phyloP scores from a whole-genome alignment of 2,113 vertebrate genomes.

The Mirounga angustirostris region DNA sequence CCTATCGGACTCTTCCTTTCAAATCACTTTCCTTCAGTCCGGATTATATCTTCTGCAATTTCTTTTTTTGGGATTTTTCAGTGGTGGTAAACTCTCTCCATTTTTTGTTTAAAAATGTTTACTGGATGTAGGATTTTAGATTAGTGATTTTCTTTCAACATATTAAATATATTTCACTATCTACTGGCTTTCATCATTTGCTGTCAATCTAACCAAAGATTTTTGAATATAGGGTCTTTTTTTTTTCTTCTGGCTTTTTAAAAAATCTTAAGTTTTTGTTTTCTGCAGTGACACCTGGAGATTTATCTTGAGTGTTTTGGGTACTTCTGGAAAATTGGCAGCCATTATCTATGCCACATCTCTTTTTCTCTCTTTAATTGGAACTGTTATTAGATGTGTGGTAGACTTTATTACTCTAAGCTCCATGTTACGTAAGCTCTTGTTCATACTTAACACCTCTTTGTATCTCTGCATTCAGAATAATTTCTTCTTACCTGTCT shows the following conservation, averaged over 20 bases:
- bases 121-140: not conserved
- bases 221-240: not conserved
- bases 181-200: not conserved
- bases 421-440: not conserved
- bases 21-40: not conserved
- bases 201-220: not conserved
- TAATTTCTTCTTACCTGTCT: not conserved
- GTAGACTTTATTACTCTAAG: not conserved
- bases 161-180: not conserved
- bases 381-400: not conserved
- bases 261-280: not conserved
- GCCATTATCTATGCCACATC: not conserved
- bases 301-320: not conserved
- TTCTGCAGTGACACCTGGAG: not conserved
- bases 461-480: not conserved
- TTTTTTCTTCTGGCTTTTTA: not conserved
- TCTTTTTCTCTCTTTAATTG: not conserved
- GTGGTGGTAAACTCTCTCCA: not conserved
- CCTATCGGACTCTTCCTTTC: not conserved
- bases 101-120: not conserved
- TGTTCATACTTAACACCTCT: not conserved
- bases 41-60: not conserved
- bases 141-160: not conserved
- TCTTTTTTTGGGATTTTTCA: not conserved
- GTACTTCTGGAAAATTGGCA: not conserved